Percentiles rank a stretch among this genome's conserved stretches.
Evolutionary conservation across 1,140 invertebrate genomes (phyloP).

Genomic region (Metopolophium dirhodum): DNA sequence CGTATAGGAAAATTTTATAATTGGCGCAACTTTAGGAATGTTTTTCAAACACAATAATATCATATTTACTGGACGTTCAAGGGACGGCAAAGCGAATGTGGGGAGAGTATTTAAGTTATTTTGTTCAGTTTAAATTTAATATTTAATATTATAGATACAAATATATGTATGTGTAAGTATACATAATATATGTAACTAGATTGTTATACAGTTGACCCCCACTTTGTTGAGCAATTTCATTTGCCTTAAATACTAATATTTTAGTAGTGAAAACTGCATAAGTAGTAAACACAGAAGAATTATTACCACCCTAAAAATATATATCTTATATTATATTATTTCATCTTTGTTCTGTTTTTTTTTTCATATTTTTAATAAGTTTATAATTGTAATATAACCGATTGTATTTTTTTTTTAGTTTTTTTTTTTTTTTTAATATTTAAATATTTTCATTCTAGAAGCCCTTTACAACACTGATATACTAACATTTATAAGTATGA

Average conservation of each 20-base stretch:
- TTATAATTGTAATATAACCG: background rate
- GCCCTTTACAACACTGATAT: constrained; percentile 43
- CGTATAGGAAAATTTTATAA: background rate
- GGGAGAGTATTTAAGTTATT: constrained; percentile 13
- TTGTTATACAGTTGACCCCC: constrained; percentile 45
- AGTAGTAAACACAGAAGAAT: constrained; percentile 45
- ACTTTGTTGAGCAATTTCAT: constrained; percentile 55
- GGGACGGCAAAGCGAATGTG: constrained; percentile 48
- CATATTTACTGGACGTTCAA: constrained; percentile 46
- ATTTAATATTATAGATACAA: background rate
- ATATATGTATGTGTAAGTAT: background rate
- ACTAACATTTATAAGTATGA: constrained; percentile 55
- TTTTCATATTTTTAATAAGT: background rate
- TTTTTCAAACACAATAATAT: constrained; percentile 31
- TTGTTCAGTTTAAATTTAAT: constrained; percentile 32
- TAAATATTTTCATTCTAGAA: constrained; percentile 50
- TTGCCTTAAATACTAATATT: constrained; percentile 50
- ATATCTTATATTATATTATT: background rate
- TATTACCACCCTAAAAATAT: constrained; percentile 32
- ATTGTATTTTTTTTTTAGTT: background rate
- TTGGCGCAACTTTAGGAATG: constrained; percentile 21
- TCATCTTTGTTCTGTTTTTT: constrained; percentile 42
- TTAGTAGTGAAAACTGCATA: constrained; percentile 45
- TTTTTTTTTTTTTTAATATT: background rate
- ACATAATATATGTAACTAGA: background rate